A percentile compares a stretch with the other conserved stretches of the same genome.
phyloP scores from a whole-genome alignment of 2,888 invertebrate species.

The Dastarcus helophoroides region DNA sequence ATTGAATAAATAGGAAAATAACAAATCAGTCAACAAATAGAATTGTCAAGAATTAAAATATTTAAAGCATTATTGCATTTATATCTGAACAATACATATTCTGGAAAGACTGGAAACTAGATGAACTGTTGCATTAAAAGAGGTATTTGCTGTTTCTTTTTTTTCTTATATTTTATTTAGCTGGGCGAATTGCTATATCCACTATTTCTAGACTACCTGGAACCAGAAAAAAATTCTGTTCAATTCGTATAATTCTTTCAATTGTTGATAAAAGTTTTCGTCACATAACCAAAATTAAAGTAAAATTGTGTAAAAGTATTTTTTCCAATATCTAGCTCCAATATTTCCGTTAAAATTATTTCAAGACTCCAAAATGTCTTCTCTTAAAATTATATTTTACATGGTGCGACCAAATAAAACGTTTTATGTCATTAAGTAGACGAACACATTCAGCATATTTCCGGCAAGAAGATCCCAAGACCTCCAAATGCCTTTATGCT shows the following conservation, averaged over 20 bases:
- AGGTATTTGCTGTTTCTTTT: slow-evolving; percentile 14
- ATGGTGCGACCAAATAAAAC: neutral
- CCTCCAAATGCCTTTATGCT: slow-evolving; percentile 56
- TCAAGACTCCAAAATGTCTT: too few species aligned
- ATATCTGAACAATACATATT: slow-evolving; percentile 3
- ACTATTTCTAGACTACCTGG: too few species aligned
- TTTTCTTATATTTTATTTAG: too few species aligned
- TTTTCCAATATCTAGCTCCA: too few species aligned
- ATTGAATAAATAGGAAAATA: slow-evolving; percentile 7
- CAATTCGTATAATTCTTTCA: too few species aligned
- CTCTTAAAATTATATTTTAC: too few species aligned
- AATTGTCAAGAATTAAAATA: slow-evolving; percentile 2
- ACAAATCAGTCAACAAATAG: slow-evolving; percentile 5
- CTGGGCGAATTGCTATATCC: too few species aligned
- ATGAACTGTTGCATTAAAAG: slow-evolving; percentile 19
- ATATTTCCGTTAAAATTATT: too few species aligned
- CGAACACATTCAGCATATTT: slow-evolving; percentile 6
- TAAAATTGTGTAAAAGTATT: too few species aligned
- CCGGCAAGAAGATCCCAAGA: slow-evolving; percentile 40
- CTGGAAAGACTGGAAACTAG: slow-evolving; percentile 1
- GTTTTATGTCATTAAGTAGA: slow-evolving; percentile 13
- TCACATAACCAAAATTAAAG: too few species aligned
- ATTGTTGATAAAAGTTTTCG: too few species aligned
- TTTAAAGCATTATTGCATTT: slow-evolving; percentile 5
- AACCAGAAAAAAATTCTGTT: too few species aligned